Evolutionary conservation across 1,140 invertebrate genomes (phyloP), one percentile per base, ranked within the genome.

Genomic region (Eupristina koningsbergeri): DNA sequence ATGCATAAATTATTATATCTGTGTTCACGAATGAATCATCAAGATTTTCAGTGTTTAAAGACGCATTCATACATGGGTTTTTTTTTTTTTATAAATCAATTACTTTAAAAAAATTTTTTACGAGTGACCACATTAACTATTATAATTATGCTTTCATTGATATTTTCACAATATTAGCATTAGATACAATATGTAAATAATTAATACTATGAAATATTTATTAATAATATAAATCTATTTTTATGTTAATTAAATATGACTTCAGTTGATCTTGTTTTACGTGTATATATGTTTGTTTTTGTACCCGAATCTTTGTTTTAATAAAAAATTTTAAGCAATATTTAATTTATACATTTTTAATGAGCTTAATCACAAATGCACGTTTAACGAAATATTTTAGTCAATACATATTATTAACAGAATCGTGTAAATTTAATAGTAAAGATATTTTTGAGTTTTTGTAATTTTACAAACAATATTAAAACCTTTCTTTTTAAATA

Each of bases 181-280:
- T 71, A 71, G 6, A 71, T 41, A n/a, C 3, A 19, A 41, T n/a
- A 11, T 31, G 13, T 41, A 71, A 71, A 41, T 71, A 7, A 26
- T 71, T n/a, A 6, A 39, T 71, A 71, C 22, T 3, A 11, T n/a
- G 22, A 1, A 17, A n/a, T 26, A 2, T 50, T 53, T 71, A 36
- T 80, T 53, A 36, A n/a, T 53, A n/a, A 36, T 80, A 71, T 71
- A 36, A 19, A 19, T 41, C n/a, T 58, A 63, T 78, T 71, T 36
- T 71, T 80, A 71, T 36, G 53, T n/a, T 58, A 34, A 69, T 50
- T 80, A 58, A 61, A 47, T 31, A n/a, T 34, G n/a, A 3, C n/a
- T 76, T 36, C 39, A 61, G 26, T 7, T 71, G 26, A 41, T 71
- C 41, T 71, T 26, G 41, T 41, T n/a, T 71, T 22, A 34, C n/a